Evolutionary conservation across 2,797 vertebrate genomes (phyloP).

Genomic region (Thripadectes ignobilis): DNA sequence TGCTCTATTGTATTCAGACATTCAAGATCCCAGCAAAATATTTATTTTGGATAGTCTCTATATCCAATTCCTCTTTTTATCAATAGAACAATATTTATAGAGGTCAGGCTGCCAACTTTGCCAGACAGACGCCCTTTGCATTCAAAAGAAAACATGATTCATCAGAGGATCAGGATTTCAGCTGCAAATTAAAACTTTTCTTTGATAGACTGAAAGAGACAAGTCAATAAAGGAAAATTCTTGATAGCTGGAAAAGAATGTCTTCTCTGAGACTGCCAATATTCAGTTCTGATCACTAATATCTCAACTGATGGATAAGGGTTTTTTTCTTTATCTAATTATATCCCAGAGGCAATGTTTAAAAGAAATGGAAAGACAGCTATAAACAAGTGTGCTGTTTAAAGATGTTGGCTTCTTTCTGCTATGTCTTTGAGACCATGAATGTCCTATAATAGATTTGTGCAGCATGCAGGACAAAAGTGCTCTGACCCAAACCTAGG

Average conservation of each 20-base stretch:
- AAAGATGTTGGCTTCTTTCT: background rate
- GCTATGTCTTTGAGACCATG: background rate
- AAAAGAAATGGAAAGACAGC: background rate
- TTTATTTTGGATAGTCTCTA: slow-evolving; percentile 41
- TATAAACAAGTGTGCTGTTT: background rate
- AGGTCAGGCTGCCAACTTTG: slow-evolving; percentile 36
- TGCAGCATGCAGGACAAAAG: background rate
- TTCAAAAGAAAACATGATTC: slow-evolving; percentile 50
- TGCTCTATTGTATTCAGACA: slow-evolving; percentile 43
- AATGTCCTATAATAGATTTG: background rate
- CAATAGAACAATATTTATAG: slow-evolving; percentile 52
- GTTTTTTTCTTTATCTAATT: slow-evolving; percentile 31
- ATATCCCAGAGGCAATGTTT: background rate
- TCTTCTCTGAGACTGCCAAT: slow-evolving; percentile 1
- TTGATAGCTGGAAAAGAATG: slow-evolving; percentile 44
- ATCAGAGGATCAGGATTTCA: slow-evolving; percentile 1
- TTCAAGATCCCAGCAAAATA: slow-evolving; percentile 45
- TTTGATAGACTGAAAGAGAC: slow-evolving; percentile 34
- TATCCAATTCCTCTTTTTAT: slow-evolving; percentile 55
- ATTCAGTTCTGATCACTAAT: slow-evolving; percentile 24
- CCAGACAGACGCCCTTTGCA: slow-evolving; percentile 49
- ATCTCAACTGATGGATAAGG: background rate
- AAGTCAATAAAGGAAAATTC: slow-evolving; percentile 43
- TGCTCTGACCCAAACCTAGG: background rate
- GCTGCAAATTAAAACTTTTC: slow-evolving; percentile 29